Base-by-base conservation (phyloP, 2,888 invertebrate genomes). In the Meteorus colon region DNA sequence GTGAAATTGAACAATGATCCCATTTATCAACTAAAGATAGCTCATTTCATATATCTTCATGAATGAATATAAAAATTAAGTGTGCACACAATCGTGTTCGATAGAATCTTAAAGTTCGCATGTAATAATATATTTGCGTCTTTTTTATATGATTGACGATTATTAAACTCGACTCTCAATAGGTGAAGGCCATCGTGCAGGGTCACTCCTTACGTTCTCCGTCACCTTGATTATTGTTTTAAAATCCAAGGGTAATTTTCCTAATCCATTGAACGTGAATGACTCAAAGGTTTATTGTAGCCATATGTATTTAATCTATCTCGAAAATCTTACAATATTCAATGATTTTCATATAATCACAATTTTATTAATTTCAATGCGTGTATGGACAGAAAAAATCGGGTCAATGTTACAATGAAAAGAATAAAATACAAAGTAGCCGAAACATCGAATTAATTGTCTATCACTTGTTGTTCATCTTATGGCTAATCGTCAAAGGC, bases 151-250 rank as follows among this genome's bases (percentile, higher is more conserved):
- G 12, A 34, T 48, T 31, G 63, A 63, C 31, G 59, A 71, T 71
- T 24, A 62, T 71, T 71, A 62, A 71, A 71, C 65, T 41, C 41
- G 71, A 31, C 41, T 62, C 41, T 72, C 41, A 72, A 63, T 72
- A 63, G 48, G 63, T 72, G 63, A 72, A 72, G 63, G 72, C 63
- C 31, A 48, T 10, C 5, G 16, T 45, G 27, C 72, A 63, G 63
- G 48, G 72, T 63, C 51, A 63, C 31, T 48, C n/a, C 19, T 62
- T 19, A 55, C 31, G 10, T 16, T 48, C 34, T 60, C 19, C 34
- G 29, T 24, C 24, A 71, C 72, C 48, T 72, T 72, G 63, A 63
- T 72, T 72, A 72, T 72, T 29, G 19, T 69, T 72, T 55, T 72
- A 48, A 34, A 72, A 72, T 72, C 48, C 62, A 72, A 63, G 48